Conservation (phyloP, 2,797 vertebrate species). For the Capromys pilorides region DNA sequence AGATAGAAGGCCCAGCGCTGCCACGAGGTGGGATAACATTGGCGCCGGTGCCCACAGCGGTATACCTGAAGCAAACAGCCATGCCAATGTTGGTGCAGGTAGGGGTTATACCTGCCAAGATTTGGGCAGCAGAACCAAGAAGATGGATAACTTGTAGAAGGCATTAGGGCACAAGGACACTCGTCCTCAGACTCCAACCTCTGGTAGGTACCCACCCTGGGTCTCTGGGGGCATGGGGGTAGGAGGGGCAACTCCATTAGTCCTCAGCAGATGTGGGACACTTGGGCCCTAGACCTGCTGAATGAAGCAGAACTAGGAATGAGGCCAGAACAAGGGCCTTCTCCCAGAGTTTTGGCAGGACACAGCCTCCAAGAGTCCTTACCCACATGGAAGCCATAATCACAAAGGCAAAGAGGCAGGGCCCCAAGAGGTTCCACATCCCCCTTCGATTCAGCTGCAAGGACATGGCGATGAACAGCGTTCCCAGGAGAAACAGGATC, state of each 20-base stretch:
- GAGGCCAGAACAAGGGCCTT: neutral
- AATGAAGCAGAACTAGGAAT: neutral
- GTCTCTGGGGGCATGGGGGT: neutral
- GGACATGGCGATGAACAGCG: slow-evolving; percentile 95
- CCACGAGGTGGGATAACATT: slow-evolving; percentile 95
- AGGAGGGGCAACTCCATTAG: neutral
- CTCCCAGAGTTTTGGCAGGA: neutral
- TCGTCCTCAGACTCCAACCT: neutral
- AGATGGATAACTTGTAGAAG: neutral
- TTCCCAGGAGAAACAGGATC: slow-evolving; percentile 92
- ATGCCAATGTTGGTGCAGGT: rapidly evolving
- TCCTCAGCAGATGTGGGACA: neutral
- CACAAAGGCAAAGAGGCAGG: slow-evolving; percentile 89
- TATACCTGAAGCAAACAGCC: slow-evolving; percentile 86
- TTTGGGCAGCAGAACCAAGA: neutral
- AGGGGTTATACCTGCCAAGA: neutral
- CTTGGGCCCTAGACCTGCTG: neutral
- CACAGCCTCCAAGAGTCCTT: slow-evolving; percentile 62
- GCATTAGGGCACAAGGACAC: neutral
- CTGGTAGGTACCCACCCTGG: neutral
- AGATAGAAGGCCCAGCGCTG: slow-evolving; percentile 94
- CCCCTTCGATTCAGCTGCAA: slow-evolving; percentile 96
- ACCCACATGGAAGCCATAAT: slow-evolving; percentile 88
- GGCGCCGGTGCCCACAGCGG: slow-evolving; percentile 88
- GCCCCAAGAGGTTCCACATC: slow-evolving; percentile 96